Percentiles rank a stretch among this genome's conserved stretches.
These are phyloP conservation scores for Prorops nasuta DNA, from an alignment of 1,140 invertebrate species.

Conservation along the genomic window DNA sequence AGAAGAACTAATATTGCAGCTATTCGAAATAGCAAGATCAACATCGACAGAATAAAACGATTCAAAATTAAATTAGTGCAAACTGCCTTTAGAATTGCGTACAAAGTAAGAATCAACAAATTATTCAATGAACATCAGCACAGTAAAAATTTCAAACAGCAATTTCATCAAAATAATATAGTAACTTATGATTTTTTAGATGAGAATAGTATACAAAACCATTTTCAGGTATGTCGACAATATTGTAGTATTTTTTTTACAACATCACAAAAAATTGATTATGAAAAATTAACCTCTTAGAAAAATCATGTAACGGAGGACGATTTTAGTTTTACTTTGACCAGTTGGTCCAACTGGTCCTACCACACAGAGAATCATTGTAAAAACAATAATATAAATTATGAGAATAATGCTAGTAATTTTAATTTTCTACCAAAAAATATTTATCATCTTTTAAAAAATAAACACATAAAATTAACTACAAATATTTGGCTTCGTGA, in stretches of 20 bases:
- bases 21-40: too few relatives aligned
- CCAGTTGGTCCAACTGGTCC: constrained; percentile 41
- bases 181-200: neutral
- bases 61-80: neutral
- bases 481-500: constrained; percentile 8
- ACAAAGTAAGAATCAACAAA: neutral
- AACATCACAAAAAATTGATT: neutral
- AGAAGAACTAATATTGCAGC: too few relatives aligned
- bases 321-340: too few relatives aligned
- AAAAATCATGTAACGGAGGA: too few relatives aligned
- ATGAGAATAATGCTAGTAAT: too few relatives aligned
- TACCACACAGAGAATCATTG: constrained; percentile 1
- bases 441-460: constrained; percentile 16
- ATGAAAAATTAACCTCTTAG: neutral
- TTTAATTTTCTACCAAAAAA: constrained; percentile 22
- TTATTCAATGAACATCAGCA: neutral
- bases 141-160: too few relatives aligned
- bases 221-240: neutral
- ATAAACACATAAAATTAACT: constrained; percentile 14
- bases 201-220: neutral
- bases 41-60: too few relatives aligned
- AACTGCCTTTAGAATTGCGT: constrained; percentile 1
- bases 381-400: neutral
- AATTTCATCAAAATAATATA: neutral
- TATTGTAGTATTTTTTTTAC: neutral